phyloP scores from a whole-genome alignment of 2,797 vertebrate genomes.

The Nothura maculosa region DNA sequence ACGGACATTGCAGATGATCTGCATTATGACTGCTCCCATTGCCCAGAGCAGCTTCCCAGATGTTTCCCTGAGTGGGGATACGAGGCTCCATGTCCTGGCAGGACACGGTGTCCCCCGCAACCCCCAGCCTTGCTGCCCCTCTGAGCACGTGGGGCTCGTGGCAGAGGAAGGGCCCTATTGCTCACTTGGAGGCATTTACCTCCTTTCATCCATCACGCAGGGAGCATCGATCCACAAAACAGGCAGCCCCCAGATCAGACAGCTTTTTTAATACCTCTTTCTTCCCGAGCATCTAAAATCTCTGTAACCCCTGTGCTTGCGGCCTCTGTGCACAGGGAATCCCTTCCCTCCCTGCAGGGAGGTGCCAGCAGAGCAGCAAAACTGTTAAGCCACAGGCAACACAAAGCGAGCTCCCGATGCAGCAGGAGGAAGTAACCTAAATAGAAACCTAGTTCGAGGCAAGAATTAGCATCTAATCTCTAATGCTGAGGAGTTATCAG shows the following conservation, averaged over 20 bases:
- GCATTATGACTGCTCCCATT: background rate
- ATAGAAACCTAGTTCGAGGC: background rate
- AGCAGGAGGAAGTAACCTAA: rapidly evolving
- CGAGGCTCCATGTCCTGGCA: too few relatives aligned
- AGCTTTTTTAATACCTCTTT: background rate
- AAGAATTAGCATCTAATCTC: background rate
- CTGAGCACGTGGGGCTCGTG: background rate
- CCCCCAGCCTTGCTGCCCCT: too few relatives aligned
- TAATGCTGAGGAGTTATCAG: background rate
- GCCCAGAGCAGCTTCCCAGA: too few relatives aligned
- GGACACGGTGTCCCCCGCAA: background rate
- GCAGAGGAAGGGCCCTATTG: background rate
- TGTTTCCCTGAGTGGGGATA: too few relatives aligned
- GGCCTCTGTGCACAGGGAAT: rapidly evolving
- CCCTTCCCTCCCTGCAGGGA: background rate
- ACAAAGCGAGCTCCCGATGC: background rate
- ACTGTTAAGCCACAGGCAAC: background rate
- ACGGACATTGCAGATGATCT: too few relatives aligned
- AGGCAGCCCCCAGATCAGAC: background rate
- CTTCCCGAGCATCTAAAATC: background rate
- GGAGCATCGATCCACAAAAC: background rate
- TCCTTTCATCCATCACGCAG: background rate
- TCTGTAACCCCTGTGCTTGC: background rate
- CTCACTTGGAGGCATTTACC: background rate
- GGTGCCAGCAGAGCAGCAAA: background rate